A percentile compares a stretch with the other conserved stretches of the same genome.
phyloP scores from a whole-genome alignment of 2,888 invertebrate species.

The Yponomeuta sedellus region DNA sequence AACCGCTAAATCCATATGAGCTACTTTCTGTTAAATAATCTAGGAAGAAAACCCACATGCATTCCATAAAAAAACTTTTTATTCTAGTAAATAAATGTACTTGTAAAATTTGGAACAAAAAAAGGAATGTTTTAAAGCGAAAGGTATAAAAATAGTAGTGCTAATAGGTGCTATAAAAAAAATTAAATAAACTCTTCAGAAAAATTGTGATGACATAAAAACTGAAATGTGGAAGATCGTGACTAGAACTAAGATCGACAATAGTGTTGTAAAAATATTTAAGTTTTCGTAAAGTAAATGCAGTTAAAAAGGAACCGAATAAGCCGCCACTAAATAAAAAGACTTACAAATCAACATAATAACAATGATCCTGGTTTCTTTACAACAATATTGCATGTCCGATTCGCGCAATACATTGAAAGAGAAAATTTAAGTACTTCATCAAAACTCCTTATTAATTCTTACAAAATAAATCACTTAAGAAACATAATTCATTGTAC shows the following conservation, averaged over 20 bases:
- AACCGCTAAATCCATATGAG: neutral
- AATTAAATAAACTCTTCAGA: conserved; percentile 6
- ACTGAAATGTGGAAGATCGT: conserved; percentile 25
- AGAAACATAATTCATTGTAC: conserved; percentile 14
- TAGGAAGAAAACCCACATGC: conserved; percentile 22
- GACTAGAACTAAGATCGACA: conserved; percentile 56
- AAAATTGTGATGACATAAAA: conserved; percentile 7
- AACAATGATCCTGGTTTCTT: neutral
- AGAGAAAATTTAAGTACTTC: neutral
- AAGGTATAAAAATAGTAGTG: conserved; percentile 2
- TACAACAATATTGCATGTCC: neutral
- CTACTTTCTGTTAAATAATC: neutral
- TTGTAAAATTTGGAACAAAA: conserved; percentile 45
- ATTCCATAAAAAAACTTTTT: conserved; percentile 38
- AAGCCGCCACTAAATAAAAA: conserved; percentile 4
- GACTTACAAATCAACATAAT: conserved; percentile 9
- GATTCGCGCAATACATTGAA: neutral
- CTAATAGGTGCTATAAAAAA: conserved; percentile 5
- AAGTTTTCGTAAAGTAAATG: conserved; percentile 2
- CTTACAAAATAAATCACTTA: conserved; percentile 6
- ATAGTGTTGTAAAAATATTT: conserved; percentile 5
- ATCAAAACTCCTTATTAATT: neutral
- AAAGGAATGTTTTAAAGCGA: conserved; percentile 36
- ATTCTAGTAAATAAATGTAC: conserved; percentile 29
- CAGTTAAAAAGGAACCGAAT: conserved; percentile 6